Conservation (phyloP, 2,888 invertebrate species). For the Acronicta psi region DNA sequence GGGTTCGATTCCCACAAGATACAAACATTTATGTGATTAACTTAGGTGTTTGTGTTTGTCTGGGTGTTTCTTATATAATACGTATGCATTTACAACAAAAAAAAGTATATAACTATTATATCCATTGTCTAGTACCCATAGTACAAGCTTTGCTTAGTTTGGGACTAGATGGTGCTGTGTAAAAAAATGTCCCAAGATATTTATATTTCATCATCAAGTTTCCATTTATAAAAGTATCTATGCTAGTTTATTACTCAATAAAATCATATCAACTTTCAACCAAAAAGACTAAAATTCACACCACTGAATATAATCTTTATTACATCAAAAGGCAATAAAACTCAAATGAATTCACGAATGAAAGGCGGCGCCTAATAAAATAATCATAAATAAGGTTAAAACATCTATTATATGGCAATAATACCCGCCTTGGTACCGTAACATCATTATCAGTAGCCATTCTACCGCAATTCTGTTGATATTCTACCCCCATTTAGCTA, state of each 20-base stretch:
- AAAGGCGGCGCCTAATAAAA: constrained; percentile 30
- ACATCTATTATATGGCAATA: constrained; percentile 18
- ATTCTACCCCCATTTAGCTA: background rate
- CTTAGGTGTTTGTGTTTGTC: too few relatives aligned
- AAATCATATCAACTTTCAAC: constrained; percentile 8
- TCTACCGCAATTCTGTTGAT: constrained; percentile 2
- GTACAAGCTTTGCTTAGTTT: too few relatives aligned
- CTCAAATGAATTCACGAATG: constrained; percentile 14
- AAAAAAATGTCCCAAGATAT: too few relatives aligned
- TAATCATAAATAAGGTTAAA: constrained; percentile 43
- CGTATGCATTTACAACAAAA: too few relatives aligned
- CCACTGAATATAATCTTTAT: constrained; percentile 36
- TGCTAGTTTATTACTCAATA: constrained; percentile 3
- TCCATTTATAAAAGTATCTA: background rate
- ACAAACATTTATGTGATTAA: too few relatives aligned
- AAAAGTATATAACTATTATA: too few relatives aligned
- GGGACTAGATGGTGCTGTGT: too few relatives aligned
- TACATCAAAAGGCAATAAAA: constrained; percentile 38
- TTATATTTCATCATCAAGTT: too few relatives aligned
- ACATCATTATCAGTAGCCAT: constrained; percentile 26
- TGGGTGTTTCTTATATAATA: too few relatives aligned
- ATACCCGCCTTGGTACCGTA: constrained; percentile 1
- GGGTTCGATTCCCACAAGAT: too few relatives aligned
- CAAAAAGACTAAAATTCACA: constrained; percentile 20
- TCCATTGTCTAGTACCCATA: too few relatives aligned